Evolutionary conservation across 2,888 invertebrate species (phyloP).

Genomic region (Torymus aiolomorphi): DNA sequence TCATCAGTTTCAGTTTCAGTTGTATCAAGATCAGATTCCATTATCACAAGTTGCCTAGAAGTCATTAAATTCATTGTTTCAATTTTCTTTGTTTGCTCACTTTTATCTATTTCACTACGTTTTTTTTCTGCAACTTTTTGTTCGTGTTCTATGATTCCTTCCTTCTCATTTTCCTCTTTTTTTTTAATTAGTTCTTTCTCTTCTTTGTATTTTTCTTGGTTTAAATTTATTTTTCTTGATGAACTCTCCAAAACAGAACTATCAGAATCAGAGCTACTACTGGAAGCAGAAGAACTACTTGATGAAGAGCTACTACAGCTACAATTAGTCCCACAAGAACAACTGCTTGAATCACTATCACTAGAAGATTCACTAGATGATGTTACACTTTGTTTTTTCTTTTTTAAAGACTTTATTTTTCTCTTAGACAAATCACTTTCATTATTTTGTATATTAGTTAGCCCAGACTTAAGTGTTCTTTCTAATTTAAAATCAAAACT

Average conservation of each 20-base stretch:
- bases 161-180: conserved; percentile 76
- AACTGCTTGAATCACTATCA: conserved; percentile 85
- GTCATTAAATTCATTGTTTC: conserved; percentile 72
- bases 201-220: conserved; percentile 74
- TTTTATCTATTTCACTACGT: conserved; percentile 31
- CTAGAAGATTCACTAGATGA: conserved; percentile 87
- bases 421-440: conserved; percentile 55
- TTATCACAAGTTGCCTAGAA: conserved; percentile 79
- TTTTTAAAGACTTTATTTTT: no score
- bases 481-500: conserved; percentile 25
- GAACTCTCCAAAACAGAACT: conserved; percentile 80
- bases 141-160: conserved; percentile 74
- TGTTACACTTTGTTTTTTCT: conserved; percentile 75
- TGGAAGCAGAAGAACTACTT: conserved; percentile 79
- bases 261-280: conserved; percentile 79
- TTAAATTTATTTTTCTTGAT: conserved; percentile 69
- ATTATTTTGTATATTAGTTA: conserved; percentile 3
- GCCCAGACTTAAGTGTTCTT: conserved; percentile 34
- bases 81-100: conserved; percentile 54
- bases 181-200: conserved; percentile 72
- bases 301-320: conserved; percentile 87
- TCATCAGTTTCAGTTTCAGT: conserved; percentile 91
- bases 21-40: conserved; percentile 90
- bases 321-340: conserved; percentile 89
- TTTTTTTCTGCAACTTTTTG: neutral